A percentile compares a stretch with the other conserved stretches of the same genome.
These are phyloP conservation scores for Cuniculus paca DNA, from an alignment of 2,797 vertebrate genomes.

Conservation along the genomic window DNA sequence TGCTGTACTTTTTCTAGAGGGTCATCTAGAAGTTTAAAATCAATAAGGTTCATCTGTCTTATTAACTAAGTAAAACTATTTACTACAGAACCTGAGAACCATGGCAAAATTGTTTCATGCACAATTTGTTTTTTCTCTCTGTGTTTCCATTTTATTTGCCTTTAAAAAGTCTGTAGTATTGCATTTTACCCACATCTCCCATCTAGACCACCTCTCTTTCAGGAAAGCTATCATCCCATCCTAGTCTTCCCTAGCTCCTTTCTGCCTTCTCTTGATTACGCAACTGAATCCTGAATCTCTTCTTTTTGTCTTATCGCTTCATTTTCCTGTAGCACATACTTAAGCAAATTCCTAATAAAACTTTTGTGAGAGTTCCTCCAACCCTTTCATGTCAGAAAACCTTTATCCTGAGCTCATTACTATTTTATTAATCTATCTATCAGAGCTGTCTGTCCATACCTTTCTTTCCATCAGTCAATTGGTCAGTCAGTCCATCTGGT, in stretches of 20 bases:
- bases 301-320: background rate
- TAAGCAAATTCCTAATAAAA: background rate
- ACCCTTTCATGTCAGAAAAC: background rate
- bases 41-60: constrained; percentile 70
- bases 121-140: background rate
- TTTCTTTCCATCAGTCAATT: too few species aligned
- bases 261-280: background rate
- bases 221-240: background rate
- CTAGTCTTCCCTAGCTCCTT: background rate
- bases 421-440: background rate
- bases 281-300: background rate
- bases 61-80: constrained; percentile 65
- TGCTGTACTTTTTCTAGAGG: constrained; percentile 53
- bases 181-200: background rate
- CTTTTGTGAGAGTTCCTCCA: background rate
- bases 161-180: background rate
- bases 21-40: constrained; percentile 68
- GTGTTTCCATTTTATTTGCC: background rate
- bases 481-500: too few species aligned
- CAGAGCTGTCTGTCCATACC: too few species aligned
- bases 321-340: background rate
- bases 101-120: constrained; percentile 1
- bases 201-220: background rate
- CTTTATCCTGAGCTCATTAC: background rate
- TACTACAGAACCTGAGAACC: background rate